Evolutionary conservation across 2,888 invertebrate genomes (phyloP).

Genomic region (Pseudoips prasinana): DNA sequence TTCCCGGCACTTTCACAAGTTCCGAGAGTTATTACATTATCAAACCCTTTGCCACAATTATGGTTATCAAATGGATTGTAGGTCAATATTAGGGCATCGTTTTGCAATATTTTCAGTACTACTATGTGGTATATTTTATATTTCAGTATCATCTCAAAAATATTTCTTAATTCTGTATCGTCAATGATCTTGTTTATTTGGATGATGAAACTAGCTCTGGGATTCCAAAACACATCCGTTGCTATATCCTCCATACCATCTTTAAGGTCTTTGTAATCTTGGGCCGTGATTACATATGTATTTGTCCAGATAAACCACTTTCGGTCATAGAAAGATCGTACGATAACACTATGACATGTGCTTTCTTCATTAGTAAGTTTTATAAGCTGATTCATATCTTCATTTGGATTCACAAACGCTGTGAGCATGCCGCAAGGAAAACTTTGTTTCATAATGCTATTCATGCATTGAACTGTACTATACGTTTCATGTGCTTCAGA

Average conservation of each 20-base stretch:
- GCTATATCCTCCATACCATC: constrained; percentile 33
- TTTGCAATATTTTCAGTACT: constrained; percentile 30
- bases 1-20: constrained; percentile 32
- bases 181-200: constrained; percentile 22
- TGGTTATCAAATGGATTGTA: constrained; percentile 44
- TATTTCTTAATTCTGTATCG: constrained; percentile 19
- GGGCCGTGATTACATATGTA: constrained; percentile 43
- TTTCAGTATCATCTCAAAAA: constrained; percentile 38
- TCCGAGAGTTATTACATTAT: constrained; percentile 34
- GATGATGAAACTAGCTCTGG: constrained; percentile 47
- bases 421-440: constrained; percentile 36
- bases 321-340: constrained; percentile 31
- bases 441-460: constrained; percentile 30
- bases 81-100: constrained; percentile 31
- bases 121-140: constrained; percentile 43
- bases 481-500: constrained; percentile 9
- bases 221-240: constrained; percentile 51
- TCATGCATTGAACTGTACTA: constrained; percentile 27
- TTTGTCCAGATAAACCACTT: constrained; percentile 37
- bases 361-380: constrained; percentile 22
- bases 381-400: constrained; percentile 26
- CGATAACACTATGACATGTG: constrained; percentile 38
- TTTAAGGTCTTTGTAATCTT: constrained; percentile 32
- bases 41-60: constrained; percentile 41
- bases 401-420: constrained; percentile 34